These are phyloP conservation scores for Brachyptera risi DNA, from an alignment of 2,888 invertebrate genomes.

Conservation along the genomic window DNA sequence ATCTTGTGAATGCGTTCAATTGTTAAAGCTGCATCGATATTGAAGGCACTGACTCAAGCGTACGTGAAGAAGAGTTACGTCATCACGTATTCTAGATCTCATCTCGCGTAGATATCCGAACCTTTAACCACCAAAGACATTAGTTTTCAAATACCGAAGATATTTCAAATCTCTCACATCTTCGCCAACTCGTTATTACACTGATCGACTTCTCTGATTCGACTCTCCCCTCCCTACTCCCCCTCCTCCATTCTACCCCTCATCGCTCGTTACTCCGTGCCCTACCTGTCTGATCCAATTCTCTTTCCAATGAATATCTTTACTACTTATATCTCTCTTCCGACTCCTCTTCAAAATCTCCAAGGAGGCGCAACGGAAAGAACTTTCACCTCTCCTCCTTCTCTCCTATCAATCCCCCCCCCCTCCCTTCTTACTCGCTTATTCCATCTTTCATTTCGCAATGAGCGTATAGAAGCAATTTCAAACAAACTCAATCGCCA, in stretches of 20 bases:
- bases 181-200: too few relatives aligned
- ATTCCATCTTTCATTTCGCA: constrained; percentile 17
- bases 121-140: neutral
- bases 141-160: too few relatives aligned
- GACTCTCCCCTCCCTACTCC: neutral
- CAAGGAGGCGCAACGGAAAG: neutral
- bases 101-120: too few relatives aligned
- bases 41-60: too few relatives aligned
- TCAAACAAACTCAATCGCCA: too few relatives aligned
- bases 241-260: neutral
- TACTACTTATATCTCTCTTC: constrained; percentile 14
- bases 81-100: too few relatives aligned
- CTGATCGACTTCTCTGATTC: neutral
- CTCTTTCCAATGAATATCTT: constrained; percentile 30
- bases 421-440: neutral
- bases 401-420: too few relatives aligned
- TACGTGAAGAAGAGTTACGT: too few relatives aligned
- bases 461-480: constrained; percentile 26
- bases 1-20: too few relatives aligned
- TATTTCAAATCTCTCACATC: too few relatives aligned
- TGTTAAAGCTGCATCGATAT: too few relatives aligned
- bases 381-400: neutral
- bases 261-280: constrained; percentile 8
- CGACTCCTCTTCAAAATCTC: neutral
- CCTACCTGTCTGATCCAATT: constrained; percentile 29